Base-by-base conservation (phyloP, 2,113 vertebrate species). In the Tyrannus savana region DNA sequence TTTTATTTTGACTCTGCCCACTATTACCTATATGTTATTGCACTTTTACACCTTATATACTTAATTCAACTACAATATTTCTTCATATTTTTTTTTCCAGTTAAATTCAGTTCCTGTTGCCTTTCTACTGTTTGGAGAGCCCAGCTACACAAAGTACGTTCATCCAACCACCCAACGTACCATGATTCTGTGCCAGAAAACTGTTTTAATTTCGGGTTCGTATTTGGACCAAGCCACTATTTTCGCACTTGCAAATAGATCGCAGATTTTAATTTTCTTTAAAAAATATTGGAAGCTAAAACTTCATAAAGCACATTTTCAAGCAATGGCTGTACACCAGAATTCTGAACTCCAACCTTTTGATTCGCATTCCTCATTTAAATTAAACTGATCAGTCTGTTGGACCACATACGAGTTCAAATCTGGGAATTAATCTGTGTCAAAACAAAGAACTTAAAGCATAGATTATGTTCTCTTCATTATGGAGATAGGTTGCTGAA, bases 1-100 rank as follows among this genome's bases (percentile, higher is more conserved):
- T 19, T 92, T 96, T 72, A 53, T 91, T 80, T 88, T n/a, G 47
- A 95, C 42, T 84, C 73, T 78, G 88, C 77, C 82, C 42, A 81
- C 62, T 64, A 49, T 23, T 73, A 80, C 72, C 66, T n/a, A 25
- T n/a, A 52, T 5, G 12, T 37, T 30, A 47, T 13, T 83, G n/a
- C 25, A 58, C 56, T 97, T 90, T 95, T 75, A 92, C 41, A 91
- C 75, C 46, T 91, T 71, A 39, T 68, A 41, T 68, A 74, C 49
- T 92, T 67, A 58, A 52, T 53, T 95, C 60, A 92, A 63, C 24
- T 79, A 69, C 42, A 95, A 41, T 30, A 84, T 41, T 87, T 89
- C 37, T 69, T 75, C 35, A 30, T 49, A 8, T 21, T 72, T 76
- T 21, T 72, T 76, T 83, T 69, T 89, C 49, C 63, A 67, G 53